Percentiles rank a stretch among this genome's conserved stretches.
Evolutionary conservation across 1,140 invertebrate species (phyloP).

Genomic region (Bombus impatiens): DNA sequence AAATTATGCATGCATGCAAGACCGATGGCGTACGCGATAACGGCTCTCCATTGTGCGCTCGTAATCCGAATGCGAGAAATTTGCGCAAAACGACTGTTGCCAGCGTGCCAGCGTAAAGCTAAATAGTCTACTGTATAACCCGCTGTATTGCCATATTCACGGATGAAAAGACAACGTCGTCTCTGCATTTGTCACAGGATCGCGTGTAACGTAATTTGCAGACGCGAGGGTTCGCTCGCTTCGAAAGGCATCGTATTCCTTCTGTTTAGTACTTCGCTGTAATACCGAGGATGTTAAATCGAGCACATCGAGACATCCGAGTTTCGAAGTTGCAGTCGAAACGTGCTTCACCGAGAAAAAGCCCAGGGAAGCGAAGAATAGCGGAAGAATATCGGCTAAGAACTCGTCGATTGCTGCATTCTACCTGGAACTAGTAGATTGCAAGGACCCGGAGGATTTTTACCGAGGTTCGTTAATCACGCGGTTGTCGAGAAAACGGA

Average conservation of each 20-base stretch:
- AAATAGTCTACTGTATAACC: neutral
- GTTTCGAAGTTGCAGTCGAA: neutral
- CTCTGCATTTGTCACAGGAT: neutral
- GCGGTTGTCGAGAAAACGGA: neutral
- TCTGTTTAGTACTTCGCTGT: no score
- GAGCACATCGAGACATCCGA: neutral
- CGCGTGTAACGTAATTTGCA: neutral
- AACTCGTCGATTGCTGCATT: neutral
- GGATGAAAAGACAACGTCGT: neutral
- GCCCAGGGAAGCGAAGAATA: neutral
- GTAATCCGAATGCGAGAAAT: constrained; percentile 7
- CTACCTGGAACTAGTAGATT: neutral
- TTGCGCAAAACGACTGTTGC: neutral
- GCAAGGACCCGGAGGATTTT: neutral
- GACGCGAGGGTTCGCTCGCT: neutral
- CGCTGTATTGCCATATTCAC: neutral
- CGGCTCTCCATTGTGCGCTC: neutral
- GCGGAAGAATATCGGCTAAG: neutral
- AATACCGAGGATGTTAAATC: neutral
- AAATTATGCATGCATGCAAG: neutral
- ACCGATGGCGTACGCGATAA: neutral
- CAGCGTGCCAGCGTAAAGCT: neutral
- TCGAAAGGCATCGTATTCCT: neutral
- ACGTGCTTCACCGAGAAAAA: no score
- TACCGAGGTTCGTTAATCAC: constrained; percentile 6